phyloP scores from a whole-genome alignment of 2,888 invertebrate species.

The Drosophila acutilabella region DNA sequence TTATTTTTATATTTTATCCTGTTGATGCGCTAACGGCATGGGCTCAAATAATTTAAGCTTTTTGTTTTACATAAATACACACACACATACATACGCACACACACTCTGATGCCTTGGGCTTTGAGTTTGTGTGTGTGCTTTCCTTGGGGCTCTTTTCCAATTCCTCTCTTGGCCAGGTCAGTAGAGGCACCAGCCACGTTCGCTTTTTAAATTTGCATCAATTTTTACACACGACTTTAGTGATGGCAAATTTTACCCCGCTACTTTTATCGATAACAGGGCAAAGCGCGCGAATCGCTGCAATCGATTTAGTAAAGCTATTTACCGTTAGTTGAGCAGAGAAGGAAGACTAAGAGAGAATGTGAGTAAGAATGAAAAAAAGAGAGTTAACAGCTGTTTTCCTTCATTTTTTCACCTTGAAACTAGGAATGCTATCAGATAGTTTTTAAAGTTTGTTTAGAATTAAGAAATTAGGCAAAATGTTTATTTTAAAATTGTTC shows the following conservation, averaged over 20 bases:
- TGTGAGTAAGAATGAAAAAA: neutral
- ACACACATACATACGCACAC: conserved; percentile 17
- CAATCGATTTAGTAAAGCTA: neutral
- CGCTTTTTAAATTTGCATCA: conserved; percentile 23
- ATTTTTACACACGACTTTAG: neutral
- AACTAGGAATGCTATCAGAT: too few species aligned
- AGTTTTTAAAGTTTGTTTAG: too few species aligned
- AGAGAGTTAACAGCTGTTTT: too few species aligned
- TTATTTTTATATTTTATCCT: conserved; percentile 22
- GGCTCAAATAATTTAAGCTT: conserved; percentile 60
- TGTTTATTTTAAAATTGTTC: too few species aligned
- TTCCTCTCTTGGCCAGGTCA: conserved; percentile 32
- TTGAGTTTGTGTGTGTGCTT: conserved; percentile 11
- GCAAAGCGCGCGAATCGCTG: neutral
- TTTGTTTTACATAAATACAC: conserved; percentile 32
- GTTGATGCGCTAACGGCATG: conserved; percentile 34
- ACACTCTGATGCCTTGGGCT: conserved; percentile 15
- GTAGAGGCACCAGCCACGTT: conserved; percentile 19
- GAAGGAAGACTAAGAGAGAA: neutral
- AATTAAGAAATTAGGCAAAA: too few species aligned
- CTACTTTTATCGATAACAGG: conserved; percentile 7
- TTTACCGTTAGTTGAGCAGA: too few species aligned
- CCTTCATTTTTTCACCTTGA: too few species aligned
- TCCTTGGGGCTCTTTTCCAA: neutral
- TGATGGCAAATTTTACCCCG: neutral